phyloP scores from a whole-genome alignment of 2,113 vertebrate species.

The Nymphicus hollandicus region DNA sequence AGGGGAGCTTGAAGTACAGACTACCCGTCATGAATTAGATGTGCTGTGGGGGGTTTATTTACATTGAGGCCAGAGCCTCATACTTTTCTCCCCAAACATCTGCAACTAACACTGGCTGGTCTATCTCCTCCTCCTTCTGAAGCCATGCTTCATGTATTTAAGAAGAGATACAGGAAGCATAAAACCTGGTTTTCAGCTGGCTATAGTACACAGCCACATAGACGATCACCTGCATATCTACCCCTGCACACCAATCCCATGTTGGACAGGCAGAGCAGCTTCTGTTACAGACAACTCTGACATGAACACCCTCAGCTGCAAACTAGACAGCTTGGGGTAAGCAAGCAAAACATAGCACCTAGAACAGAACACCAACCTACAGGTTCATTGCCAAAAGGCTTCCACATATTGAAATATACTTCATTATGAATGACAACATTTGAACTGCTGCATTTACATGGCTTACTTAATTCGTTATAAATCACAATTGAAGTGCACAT shows the following conservation, averaged over 20 bases:
- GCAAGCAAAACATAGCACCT: accelerated
- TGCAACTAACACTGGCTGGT: not conserved
- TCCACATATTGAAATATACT: not conserved
- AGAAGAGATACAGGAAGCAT: not conserved
- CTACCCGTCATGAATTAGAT: not conserved
- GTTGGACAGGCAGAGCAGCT: not conserved
- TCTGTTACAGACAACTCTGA: not conserved
- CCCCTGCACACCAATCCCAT: not conserved
- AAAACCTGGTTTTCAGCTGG: not conserved
- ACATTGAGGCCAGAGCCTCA: not conserved
- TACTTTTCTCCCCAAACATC: not conserved
- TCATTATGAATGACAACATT: not conserved
- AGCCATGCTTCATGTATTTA: not conserved
- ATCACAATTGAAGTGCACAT: not conserved
- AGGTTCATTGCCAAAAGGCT: not conserved
- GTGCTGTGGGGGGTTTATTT: not conserved
- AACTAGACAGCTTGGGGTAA: not conserved
- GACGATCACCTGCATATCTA: not conserved
- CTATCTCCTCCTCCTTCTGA: not conserved
- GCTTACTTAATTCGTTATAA: not conserved
- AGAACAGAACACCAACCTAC: not conserved
- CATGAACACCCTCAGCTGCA: not conserved
- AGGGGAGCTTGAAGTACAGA: not conserved
- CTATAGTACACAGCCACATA: not conserved
- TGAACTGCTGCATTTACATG: not conserved